Percentiles rank a stretch among this genome's conserved stretches.
Conservation (phyloP, 2,888 invertebrate genomes). For the Embidobia sp. region DNA sequence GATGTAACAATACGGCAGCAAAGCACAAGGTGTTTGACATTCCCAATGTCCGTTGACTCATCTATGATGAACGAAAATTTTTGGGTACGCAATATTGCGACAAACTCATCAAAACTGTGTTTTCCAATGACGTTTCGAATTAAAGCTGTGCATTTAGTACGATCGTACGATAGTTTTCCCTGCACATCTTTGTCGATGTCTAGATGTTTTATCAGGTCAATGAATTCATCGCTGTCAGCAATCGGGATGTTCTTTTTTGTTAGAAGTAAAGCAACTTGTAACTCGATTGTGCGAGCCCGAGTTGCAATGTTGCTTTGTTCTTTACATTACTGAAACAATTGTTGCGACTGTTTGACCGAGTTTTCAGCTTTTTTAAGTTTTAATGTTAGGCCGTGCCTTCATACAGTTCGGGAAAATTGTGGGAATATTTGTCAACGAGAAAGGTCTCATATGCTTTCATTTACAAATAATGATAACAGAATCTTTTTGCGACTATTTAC, state of each 20-base stretch:
- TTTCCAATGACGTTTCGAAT: background rate
- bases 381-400: too few relatives aligned
- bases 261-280: background rate
- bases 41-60: background rate
- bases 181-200: too few relatives aligned
- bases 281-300: too few relatives aligned
- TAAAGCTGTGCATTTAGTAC: conserved; percentile 5
- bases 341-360: too few relatives aligned
- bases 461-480: conserved; percentile 8
- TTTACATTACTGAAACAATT: too few relatives aligned
- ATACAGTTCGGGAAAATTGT: conserved; percentile 7
- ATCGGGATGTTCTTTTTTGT: background rate
- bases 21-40: background rate
- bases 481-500: background rate
- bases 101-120: background rate
- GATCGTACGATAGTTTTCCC: background rate
- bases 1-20: too few relatives aligned
- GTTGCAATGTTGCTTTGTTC: too few relatives aligned
- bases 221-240: background rate
- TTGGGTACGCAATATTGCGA: background rate
- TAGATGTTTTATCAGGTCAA: background rate
- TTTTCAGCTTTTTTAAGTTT: too few relatives aligned
- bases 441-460: background rate
- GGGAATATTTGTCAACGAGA: conserved; percentile 4
- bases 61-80: background rate